These are phyloP conservation scores for Campoletis raptor DNA, from an alignment of 2,888 invertebrate genomes.

Conservation along the genomic window DNA sequence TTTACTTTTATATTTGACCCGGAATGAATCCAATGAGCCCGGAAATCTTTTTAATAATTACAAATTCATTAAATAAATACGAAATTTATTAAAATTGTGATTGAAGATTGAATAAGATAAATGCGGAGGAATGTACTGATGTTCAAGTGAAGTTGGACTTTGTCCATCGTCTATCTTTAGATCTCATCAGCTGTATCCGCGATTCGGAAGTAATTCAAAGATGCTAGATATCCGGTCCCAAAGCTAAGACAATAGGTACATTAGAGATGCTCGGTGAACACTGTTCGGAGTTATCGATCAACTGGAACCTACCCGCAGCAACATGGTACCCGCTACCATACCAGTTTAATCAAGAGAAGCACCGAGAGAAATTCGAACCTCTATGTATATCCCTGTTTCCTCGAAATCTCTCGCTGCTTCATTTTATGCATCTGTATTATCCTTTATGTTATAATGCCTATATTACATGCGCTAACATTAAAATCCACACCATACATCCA, in stretches of 20 bases:
- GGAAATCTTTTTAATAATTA: conserved; percentile 8
- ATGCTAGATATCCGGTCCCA: conserved; percentile 72
- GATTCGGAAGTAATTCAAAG: conserved; percentile 59
- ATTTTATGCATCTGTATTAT: conserved; percentile 31
- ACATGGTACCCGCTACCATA: conserved; percentile 66
- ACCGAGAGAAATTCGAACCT: conserved; percentile 49
- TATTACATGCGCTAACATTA: neutral
- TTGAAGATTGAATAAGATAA: conserved; percentile 35
- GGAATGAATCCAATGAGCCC: neutral
- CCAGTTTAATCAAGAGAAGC: conserved; percentile 65
- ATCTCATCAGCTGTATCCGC: conserved; percentile 39
- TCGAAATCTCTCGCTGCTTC: conserved; percentile 23
- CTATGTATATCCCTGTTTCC: conserved; percentile 44
- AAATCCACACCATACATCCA: no score
- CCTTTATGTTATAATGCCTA: conserved; percentile 11
- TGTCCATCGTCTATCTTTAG: conserved; percentile 33
- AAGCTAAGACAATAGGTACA: conserved; percentile 78
- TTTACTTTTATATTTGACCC: neutral
- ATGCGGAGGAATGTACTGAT: neutral
- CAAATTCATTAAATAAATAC: conserved; percentile 1
- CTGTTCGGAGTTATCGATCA: conserved; percentile 78
- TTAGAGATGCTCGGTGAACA: conserved; percentile 79
- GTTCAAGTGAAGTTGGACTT: conserved; percentile 42
- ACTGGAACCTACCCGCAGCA: conserved; percentile 75
- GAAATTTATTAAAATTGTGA: neutral